A percentile compares a stretch with the other conserved stretches of the same genome.
phyloP scores from a whole-genome alignment of 2,113 vertebrate species.

The Chelonoidis abingdonii region DNA sequence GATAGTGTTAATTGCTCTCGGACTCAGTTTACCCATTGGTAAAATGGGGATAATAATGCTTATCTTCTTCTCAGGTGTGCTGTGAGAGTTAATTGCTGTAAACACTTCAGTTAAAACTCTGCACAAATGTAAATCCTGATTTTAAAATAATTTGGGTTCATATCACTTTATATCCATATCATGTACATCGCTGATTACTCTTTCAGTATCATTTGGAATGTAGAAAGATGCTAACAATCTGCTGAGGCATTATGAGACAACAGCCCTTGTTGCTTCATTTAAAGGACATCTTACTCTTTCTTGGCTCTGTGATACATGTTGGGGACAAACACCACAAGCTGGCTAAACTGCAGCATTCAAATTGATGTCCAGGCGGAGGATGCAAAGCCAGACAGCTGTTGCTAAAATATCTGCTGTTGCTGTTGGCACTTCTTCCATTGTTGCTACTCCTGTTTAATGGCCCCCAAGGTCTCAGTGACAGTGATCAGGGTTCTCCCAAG shows the following conservation, averaged over 20 bases:
- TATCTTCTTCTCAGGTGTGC: background rate
- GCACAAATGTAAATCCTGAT: background rate
- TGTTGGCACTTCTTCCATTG: background rate
- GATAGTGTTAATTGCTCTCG: background rate
- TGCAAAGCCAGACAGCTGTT: constrained; percentile 49
- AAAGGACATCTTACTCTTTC: background rate
- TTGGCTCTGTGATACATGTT: background rate
- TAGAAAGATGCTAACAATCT: background rate
- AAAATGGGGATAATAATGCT: background rate
- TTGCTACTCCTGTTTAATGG: constrained; percentile 5
- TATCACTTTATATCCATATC: background rate
- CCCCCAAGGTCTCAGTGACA: background rate
- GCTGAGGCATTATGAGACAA: background rate
- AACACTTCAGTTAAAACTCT: background rate
- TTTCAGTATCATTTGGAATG: background rate
- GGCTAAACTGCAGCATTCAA: constrained; percentile 13
- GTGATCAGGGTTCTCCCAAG: constrained; percentile 19
- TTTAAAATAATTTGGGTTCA: background rate
- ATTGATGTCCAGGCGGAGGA: background rate
- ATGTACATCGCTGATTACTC: background rate
- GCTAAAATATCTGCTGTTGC: constrained; percentile 46
- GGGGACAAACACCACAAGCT: background rate
- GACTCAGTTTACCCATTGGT: background rate
- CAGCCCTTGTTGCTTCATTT: background rate
- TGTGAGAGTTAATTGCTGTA: background rate